Evolutionary conservation across 2,888 invertebrate genomes (phyloP), one percentile per base, ranked within the genome.

Genomic region (Mesoligia furuncula): DNA sequence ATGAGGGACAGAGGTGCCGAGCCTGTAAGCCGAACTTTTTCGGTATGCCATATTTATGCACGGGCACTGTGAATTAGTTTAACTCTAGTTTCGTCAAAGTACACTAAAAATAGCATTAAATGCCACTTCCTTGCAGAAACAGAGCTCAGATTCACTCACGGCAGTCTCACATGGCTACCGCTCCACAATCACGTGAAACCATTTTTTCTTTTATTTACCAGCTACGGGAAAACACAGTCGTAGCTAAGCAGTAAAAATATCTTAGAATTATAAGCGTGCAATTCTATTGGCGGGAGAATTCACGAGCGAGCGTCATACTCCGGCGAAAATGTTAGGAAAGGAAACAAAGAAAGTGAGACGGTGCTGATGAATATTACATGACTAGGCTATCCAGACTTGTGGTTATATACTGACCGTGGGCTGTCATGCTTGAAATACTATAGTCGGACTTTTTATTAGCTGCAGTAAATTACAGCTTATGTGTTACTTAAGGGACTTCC

Each of bases 301-400:
- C 75, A 76, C 68, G 76, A 81, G 64, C 77, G 78, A 75, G 75
- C 17, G 65, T 57, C 71, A 66, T 80, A 62, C 54, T 66, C 27
- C 20, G 79, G 83, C 80, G 71, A 80, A 88, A 88, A 80, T 81
- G 78, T 86, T 77, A 64, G 70, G 80, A 84, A 79, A 75, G 68
- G 83, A 81, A 77, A 72, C 70, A 82, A 84, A 78, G 85, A 88
- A 88, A 88, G 87, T 88, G 85, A 85, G 85, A 74, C 79, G 73
- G 45, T 36, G 11, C 0, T 8, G 13, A 79, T 84, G 83, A 82
- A 84, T 85, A 79, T 82, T 57, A 59, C 79, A 85, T 82, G 85
- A 84, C 42, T 9, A 51, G 61, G 65, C 1, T 79, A 79, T 62
- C 79, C 67, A 85, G 84, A 78, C 66, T 70, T 61, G 59, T 75